A percentile compares a stretch with the other conserved stretches of the same genome.
Evolutionary conservation across 2,113 vertebrate genomes (phyloP).

Genomic region (Accipiter virgatus): DNA sequence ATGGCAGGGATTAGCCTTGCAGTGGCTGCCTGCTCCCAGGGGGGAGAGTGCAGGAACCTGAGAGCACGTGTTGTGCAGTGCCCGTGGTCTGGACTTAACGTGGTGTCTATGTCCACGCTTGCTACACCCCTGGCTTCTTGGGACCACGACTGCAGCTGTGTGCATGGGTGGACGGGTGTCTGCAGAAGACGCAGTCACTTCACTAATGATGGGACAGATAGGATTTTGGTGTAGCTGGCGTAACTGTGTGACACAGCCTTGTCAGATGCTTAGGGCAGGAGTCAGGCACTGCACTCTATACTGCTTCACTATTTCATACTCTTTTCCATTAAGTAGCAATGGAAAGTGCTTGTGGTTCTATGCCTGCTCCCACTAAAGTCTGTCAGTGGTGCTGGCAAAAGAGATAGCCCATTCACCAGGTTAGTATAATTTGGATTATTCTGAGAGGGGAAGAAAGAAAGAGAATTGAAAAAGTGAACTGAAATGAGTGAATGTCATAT

Average conservation of each 20-base stretch:
- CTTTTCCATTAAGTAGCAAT: background rate
- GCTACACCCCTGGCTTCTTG: background rate
- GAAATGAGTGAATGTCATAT: background rate
- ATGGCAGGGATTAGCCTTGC: background rate
- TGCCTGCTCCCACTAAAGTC: background rate
- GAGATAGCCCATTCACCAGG: background rate
- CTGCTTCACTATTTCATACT: background rate
- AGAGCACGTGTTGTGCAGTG: background rate
- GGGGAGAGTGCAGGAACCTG: fast-evolving
- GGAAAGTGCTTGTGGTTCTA: background rate
- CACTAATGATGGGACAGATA: background rate
- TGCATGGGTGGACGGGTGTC: background rate
- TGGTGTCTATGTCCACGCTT: fast-evolving
- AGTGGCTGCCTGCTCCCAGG: background rate
- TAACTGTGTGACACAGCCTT: background rate
- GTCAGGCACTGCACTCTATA: background rate
- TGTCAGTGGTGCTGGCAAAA: background rate
- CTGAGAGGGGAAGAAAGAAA: background rate
- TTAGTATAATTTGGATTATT: background rate
- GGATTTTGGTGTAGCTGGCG: background rate
- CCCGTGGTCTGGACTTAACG: fast-evolving
- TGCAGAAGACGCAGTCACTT: background rate
- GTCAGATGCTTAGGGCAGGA: background rate
- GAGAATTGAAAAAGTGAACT: background rate
- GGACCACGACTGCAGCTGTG: background rate